Percentiles rank a stretch among this genome's conserved stretches.
These are phyloP conservation scores for Ameiurus melas DNA, from an alignment of 2,113 vertebrate species.

Conservation along the genomic window DNA sequence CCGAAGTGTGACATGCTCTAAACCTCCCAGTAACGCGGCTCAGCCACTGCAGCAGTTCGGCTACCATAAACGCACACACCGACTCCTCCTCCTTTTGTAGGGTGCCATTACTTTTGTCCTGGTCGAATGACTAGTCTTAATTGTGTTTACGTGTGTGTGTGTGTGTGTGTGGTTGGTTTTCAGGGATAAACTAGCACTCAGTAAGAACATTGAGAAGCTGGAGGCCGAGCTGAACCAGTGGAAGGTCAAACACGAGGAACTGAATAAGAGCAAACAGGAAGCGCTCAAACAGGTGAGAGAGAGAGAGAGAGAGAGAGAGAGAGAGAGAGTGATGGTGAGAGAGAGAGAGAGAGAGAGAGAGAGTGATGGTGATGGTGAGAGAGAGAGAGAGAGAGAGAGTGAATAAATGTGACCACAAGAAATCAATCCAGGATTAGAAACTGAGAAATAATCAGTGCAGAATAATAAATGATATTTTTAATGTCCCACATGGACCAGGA, in stretches of 20 bases:
- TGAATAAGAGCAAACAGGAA: slow-evolving; percentile 94
- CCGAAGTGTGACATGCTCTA: background rate
- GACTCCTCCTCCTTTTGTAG: background rate
- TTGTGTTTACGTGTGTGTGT: background rate
- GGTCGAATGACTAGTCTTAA: no score
- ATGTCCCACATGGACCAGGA: background rate
- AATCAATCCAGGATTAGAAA: background rate
- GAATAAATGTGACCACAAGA: no score
- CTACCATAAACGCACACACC: background rate
- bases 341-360: no score
- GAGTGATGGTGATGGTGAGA: no score
- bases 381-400: no score
- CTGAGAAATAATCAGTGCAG: background rate
- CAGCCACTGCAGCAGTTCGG: background rate
- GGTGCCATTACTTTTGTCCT: background rate
- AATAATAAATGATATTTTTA: background rate
- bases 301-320: background rate
- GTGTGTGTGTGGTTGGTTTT: background rate
- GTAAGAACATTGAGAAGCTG: slow-evolving; percentile 91
- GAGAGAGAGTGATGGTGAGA: no score
- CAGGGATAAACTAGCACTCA: slow-evolving; percentile 90
- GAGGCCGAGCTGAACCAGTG: slow-evolving; percentile 91
- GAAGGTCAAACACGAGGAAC: slow-evolving; percentile 95
- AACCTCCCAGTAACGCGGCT: background rate
- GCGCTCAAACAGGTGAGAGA: slow-evolving; percentile 89